phyloP scores from a whole-genome alignment of 2,113 vertebrate species.

The Limnothrissa miodon region DNA sequence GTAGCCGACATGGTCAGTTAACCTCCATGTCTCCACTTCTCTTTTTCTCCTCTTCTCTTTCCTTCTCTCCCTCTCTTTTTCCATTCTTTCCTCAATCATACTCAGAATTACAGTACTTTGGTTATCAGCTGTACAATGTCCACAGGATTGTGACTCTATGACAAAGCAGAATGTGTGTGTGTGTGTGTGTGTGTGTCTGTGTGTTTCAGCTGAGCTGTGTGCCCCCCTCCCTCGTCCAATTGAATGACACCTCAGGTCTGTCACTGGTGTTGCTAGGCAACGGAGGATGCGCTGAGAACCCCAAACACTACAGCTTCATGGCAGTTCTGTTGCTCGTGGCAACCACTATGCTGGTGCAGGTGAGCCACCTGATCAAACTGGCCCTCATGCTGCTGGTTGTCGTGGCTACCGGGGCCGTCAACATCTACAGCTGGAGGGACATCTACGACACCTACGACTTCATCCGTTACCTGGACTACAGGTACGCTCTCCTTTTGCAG shows the following conservation, averaged over 20 bases:
- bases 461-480: constrained; percentile 69
- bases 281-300: constrained; percentile 77
- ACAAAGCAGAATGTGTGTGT: not conserved
- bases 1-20: constrained; percentile 88
- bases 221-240: constrained; percentile 61
- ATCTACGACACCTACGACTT: constrained; percentile 85
- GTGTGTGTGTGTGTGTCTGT: not conserved
- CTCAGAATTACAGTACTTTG: too few species aligned
- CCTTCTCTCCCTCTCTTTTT: not conserved
- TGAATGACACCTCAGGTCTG: constrained; percentile 65
- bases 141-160: too few species aligned
- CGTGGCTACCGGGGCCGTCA: constrained; percentile 75
- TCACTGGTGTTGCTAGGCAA: constrained; percentile 51
- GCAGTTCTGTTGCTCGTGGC: constrained; percentile 85
- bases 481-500: constrained; percentile 64
- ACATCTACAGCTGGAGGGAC: constrained; percentile 84
- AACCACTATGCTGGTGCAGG: constrained; percentile 89
- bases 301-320: constrained; percentile 89
- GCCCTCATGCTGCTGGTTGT: constrained; percentile 88
- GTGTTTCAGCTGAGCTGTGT: constrained; percentile 82
- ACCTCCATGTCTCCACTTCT: not conserved
- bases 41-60: not conserved
- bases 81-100: not conserved
- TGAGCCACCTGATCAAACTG: constrained; percentile 93
- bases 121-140: too few species aligned